Conservation (phyloP, 2,797 vertebrate species). For the Cossypha dichroa region DNA sequence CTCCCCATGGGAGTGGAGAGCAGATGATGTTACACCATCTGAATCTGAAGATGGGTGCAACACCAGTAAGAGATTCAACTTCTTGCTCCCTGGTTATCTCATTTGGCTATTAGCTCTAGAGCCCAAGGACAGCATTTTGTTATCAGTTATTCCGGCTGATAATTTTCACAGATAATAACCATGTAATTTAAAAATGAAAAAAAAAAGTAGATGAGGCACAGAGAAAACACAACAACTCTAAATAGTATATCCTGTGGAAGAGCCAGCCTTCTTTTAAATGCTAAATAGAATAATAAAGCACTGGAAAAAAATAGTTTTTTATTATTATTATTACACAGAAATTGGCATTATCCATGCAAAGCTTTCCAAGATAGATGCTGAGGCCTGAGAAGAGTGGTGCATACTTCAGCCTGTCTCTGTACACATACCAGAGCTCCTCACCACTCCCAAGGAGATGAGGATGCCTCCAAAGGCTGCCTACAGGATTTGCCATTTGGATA, state of each 20-base stretch:
- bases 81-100: not conserved
- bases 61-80: not conserved
- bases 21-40: not conserved
- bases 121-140: not conserved
- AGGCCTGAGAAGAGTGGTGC: not conserved
- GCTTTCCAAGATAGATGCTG: not conserved
- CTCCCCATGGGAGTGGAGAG: fast-evolving
- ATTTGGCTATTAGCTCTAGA: not conserved
- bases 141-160: not conserved
- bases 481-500: not conserved
- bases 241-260: not conserved
- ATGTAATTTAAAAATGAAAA: not conserved
- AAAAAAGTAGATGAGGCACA: not conserved
- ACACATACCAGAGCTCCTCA: not conserved
- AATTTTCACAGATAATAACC: not conserved
- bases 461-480: not conserved
- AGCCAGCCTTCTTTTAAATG: not conserved
- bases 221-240: not conserved
- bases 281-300: not conserved
- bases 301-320: not conserved
- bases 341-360: not conserved
- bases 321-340: not conserved
- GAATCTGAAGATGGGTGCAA: not conserved
- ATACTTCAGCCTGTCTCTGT: not conserved
- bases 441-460: not conserved